Base-by-base conservation (phyloP, 2,888 invertebrate species). In the Metellina segmentata region DNA sequence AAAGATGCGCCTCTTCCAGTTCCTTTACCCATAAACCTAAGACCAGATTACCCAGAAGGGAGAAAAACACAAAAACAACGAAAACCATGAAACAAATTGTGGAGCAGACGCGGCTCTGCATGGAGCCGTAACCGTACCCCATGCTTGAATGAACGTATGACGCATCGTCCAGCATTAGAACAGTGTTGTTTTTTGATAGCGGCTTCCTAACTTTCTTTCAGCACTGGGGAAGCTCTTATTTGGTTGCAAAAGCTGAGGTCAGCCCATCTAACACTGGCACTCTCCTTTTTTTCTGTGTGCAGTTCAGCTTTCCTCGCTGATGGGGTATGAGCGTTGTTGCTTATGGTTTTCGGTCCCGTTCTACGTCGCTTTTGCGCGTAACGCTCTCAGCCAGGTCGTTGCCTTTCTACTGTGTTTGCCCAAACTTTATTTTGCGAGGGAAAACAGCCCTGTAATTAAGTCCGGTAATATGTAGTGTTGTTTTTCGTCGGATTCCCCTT, bases 121-220 rank as follows among this genome's bases (percentile, higher is more conserved):
- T 11, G 20, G 20, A 79, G 13, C 79, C 53, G 79, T 79, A 79
- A 79, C 53, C 79, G 53, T 61, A 79, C 79, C 79, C 79, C 53
- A 52, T 53, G 79, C 61, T 79, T 79, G 79, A 79, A 53, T 79
- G 79, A 61, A 19, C 61, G 52, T 52, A 51, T 78, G 78, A 78
- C 78, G 53, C 78, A 78, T 78, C 78, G 52, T 8, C 78, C 78
- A 19, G 52, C 51, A 78, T 51, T 78, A 7, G 48, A 13, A 8
- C n/a, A 78, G 49, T 19, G 16, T 78, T 51, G 7, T 19, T 78
- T 78, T 52, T 51, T 78, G n/a, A 34, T 34, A 34, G 34, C 34
- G 34, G 34, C 48, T 75, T 72, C 19, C 19, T 72, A n/a, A n/a
- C 19, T 72, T 72, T 72, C 19, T 72, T 72, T 34, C 13, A 20